Conservation (phyloP, 2,797 vertebrate species). For the Acrossocheilus wenchowensis region DNA sequence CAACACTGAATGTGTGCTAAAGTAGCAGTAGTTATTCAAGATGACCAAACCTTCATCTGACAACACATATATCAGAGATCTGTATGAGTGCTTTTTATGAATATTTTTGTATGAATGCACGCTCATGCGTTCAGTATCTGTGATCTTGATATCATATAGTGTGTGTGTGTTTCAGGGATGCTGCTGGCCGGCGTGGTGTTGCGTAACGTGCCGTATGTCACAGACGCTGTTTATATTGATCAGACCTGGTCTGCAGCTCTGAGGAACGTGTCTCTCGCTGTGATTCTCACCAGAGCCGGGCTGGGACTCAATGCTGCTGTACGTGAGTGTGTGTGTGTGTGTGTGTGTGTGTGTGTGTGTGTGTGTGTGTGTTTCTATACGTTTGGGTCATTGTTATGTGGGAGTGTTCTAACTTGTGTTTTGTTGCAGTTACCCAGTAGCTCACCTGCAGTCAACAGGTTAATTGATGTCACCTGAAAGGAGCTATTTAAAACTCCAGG, state of each 20-base stretch:
- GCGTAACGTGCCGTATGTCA: constrained; percentile 83
- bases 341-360: no score
- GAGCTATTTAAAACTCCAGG: no score
- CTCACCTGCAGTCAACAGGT: no score
- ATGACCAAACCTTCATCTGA: background rate
- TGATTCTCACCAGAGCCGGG: constrained; percentile 90
- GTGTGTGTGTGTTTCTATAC: no score
- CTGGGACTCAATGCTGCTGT: constrained; percentile 90
- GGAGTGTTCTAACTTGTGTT: no score
- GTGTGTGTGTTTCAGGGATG: constrained; percentile 81
- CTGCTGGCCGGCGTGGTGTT: constrained; percentile 88
- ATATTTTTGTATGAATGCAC: background rate
- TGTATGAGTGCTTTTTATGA: background rate
- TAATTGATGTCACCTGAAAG: no score
- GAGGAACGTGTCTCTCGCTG: constrained; percentile 87
- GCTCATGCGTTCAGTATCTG: background rate
- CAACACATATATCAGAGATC: background rate
- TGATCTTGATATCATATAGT: background rate
- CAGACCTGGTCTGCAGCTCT: constrained; percentile 87
- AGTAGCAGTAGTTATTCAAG: background rate
- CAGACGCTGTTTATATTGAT: constrained; percentile 79
- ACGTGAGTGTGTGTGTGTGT: constrained; percentile 28
- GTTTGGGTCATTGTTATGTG: no score
- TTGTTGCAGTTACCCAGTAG: no score
- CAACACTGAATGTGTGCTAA: background rate